phyloP scores from a whole-genome alignment of 2,888 invertebrate species.

The Campoplex capitator region DNA sequence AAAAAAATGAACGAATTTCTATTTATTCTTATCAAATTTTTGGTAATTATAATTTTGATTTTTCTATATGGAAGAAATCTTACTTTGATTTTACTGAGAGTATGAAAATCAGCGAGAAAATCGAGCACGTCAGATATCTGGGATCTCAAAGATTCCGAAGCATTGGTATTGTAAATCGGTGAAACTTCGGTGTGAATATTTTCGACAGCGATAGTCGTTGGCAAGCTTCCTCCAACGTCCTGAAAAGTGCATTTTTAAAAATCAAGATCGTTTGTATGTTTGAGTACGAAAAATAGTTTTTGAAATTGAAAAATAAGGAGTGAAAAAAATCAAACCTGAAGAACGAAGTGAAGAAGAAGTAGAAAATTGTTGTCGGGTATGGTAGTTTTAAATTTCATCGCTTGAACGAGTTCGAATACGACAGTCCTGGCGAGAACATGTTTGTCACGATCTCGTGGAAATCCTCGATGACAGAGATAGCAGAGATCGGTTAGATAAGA shows the following conservation, averaged over 20 bases:
- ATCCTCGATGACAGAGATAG: constrained; percentile 95
- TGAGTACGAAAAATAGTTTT: background rate
- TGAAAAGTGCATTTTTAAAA: constrained; percentile 78
- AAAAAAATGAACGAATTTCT: too few relatives aligned
- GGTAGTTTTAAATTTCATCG: constrained; percentile 96
- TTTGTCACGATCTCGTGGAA: constrained; percentile 96
- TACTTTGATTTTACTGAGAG: constrained; percentile 98
- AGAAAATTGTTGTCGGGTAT: constrained; percentile 98
- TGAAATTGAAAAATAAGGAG: background rate
- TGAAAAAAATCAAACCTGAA: constrained; percentile 87
- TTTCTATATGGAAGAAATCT: background rate
- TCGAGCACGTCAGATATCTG: constrained; percentile 97
- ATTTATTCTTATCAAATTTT: too few relatives aligned
- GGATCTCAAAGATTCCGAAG: constrained; percentile 97
- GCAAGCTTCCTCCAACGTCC: constrained; percentile 95
- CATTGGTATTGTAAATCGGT: constrained; percentile 91
- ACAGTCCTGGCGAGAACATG: constrained; percentile 95
- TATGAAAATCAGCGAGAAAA: constrained; percentile 97
- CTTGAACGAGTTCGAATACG: constrained; percentile 97
- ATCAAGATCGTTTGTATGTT: background rate
- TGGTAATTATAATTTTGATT: background rate
- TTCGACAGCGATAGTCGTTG: constrained; percentile 90
- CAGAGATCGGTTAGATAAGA: constrained; percentile 94
- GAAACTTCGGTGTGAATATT: constrained; percentile 84
- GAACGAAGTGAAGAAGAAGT: constrained; percentile 93